Conservation (phyloP, 2,113 vertebrate species). For the Pyrgilauda ruficollis region DNA sequence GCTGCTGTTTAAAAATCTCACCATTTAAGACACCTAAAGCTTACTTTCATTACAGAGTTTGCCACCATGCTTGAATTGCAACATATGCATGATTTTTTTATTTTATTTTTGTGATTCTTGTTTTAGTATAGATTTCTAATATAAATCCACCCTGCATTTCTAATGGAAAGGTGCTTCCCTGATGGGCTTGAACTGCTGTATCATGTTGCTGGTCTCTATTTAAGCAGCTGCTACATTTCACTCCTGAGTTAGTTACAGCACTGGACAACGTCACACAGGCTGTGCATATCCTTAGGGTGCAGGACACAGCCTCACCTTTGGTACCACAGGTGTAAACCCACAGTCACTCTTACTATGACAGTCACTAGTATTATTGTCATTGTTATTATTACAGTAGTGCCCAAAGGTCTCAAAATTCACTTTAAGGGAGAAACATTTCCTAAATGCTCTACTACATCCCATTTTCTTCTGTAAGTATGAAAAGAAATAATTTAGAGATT, state of each 20-base stretch:
- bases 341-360: neutral
- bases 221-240: conserved; percentile 60
- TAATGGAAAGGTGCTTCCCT: conserved; percentile 28
- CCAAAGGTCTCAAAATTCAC: neutral
- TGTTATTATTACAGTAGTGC: neutral
- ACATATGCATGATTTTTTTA: neutral
- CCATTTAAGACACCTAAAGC: neutral
- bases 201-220: conserved; percentile 38
- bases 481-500: neutral
- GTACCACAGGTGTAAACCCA: neutral
- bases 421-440: neutral
- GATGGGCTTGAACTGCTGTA: neutral
- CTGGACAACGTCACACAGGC: neutral
- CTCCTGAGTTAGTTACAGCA: conserved; percentile 6
- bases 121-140: neutral
- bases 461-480: neutral
- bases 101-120: neutral
- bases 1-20: neutral
- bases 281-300: neutral
- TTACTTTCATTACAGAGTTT: neutral
- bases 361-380: neutral
- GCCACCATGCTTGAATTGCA: neutral
- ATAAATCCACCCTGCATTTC: neutral
- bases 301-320: neutral
- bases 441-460: neutral